Conservation (phyloP, 2,888 invertebrate genomes). For the Sphaerophoria rueppellii region DNA sequence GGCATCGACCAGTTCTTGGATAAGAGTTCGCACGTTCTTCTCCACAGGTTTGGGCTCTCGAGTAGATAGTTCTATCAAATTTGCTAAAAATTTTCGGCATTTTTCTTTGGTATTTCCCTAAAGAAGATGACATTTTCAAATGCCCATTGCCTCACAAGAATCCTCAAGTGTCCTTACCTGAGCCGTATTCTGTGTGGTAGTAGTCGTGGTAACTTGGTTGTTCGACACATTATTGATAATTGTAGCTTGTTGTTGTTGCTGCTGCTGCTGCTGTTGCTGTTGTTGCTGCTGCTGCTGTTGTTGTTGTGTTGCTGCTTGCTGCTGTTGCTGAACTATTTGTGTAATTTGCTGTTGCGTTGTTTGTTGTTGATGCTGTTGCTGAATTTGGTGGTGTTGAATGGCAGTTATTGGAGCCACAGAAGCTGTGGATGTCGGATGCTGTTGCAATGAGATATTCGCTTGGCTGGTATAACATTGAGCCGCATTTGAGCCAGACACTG, state of each 20-base stretch:
- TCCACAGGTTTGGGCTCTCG: conserved; percentile 97
- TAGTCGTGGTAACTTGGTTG: conserved; percentile 75
- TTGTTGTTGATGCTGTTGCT: conserved; percentile 73
- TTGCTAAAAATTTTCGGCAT: conserved; percentile 98
- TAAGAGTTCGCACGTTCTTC: conserved; percentile 94
- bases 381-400: conserved; percentile 75
- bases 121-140: conserved; percentile 78
- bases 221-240: conserved; percentile 74
- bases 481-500: conserved; percentile 80
- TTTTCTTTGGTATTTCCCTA: conserved; percentile 95
- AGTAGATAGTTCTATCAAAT: conserved; percentile 96
- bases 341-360: conserved; percentile 80
- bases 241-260: conserved; percentile 71
- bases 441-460: conserved; percentile 76
- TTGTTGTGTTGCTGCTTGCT: conserved; percentile 74
- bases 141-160: conserved; percentile 66
- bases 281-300: conserved; percentile 71
- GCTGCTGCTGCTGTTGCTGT: conserved; percentile 61
- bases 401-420: conserved; percentile 76
- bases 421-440: conserved; percentile 76
- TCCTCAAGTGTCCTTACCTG: conserved; percentile 73
- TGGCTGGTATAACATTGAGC: conserved; percentile 78
- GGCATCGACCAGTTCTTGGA: conserved; percentile 97
- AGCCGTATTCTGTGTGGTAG: conserved; percentile 77
- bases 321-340: conserved; percentile 78